Evolutionary conservation across 2,113 vertebrate species (phyloP), one percentile per base, ranked within the genome.

Genomic region (Baryphthengus martii): DNA sequence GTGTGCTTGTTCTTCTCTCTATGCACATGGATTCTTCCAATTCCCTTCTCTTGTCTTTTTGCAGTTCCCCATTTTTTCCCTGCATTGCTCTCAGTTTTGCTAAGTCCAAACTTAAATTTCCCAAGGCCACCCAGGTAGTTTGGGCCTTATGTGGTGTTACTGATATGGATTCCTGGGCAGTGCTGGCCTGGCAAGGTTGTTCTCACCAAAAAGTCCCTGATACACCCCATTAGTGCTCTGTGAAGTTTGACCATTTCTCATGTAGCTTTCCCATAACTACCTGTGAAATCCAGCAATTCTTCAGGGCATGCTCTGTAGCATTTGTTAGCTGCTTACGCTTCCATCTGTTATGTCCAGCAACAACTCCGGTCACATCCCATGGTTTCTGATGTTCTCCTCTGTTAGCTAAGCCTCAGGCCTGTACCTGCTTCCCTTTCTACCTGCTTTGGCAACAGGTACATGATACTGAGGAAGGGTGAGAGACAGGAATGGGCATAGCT

Each of bases 331-430:
- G 37, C 33, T 59, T 14, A 31, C 1, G 1, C 56, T 89, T 61
- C 53, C 7, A 5, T n/a, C 28, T 74, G 25, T 45, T 24, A 19
- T 2, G 6, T 62, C 33, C 53, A 52, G 53, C 35, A 37, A 25
- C 29, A 24, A 8, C 25, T 75, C 55, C 44, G 26, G 35, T 65
- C 1, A 0, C 7, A 14, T 56, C 10, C 45, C 1, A 0, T n/a
- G 37, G 28, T 52, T 76, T 76, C 82, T 82, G 1, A 0, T 24
- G 13, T 63, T 63, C 56, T 80, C 7, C 29, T 73, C 33, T 35
- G 17, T 39, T 50, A 33, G 35, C 62, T 53, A 20, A 71, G 29
- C n/a, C 23, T 40, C 37, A 45, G 55, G 29, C 7, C 21, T 28
- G 7, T 63, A 20, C 58, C 58, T 26, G 15, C 35, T 50, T 9